Conservation (phyloP, 2,888 invertebrate genomes). For the Aelia acuminata region DNA sequence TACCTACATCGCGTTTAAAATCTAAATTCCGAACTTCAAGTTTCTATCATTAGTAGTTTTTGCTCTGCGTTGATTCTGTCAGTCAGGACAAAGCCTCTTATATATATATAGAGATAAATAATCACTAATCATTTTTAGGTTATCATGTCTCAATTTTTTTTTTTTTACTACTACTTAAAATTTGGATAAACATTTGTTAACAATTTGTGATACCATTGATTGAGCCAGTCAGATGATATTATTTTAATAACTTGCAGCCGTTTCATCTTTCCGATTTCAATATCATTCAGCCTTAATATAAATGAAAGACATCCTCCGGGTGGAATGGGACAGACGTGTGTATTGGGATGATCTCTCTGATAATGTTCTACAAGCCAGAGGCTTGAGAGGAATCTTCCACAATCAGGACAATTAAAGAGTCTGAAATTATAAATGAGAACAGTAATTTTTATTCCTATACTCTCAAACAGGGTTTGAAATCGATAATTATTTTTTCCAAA, state of each 20-base stretch:
- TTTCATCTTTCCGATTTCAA: constrained; percentile 29
- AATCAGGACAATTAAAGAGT: constrained; percentile 50
- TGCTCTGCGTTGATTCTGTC: too few species aligned
- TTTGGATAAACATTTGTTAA: neutral
- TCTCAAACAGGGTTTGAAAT: too few species aligned
- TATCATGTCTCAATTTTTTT: neutral
- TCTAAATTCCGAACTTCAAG: too few species aligned
- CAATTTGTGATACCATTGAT: constrained; percentile 4
- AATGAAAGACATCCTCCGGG: constrained; percentile 50
- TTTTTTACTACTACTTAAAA: neutral
- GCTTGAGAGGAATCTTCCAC: constrained; percentile 42
- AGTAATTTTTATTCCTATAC: too few species aligned
- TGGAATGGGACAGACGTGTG: constrained; percentile 37
- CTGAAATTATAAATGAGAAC: neutral
- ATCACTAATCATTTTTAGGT: too few species aligned
- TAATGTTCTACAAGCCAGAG: constrained; percentile 50
- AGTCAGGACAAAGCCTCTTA: too few species aligned
- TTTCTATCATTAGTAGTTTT: too few species aligned
- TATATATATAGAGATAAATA: too few species aligned
- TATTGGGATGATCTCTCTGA: constrained; percentile 48
- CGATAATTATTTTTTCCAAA: too few species aligned
- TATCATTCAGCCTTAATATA: constrained; percentile 17
- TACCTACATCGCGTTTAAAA: too few species aligned
- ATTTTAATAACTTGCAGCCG: constrained; percentile 44
- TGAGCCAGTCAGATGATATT: constrained; percentile 17